These are phyloP conservation scores for Drosophila watanabei DNA, from an alignment of 1,140 invertebrate species.

Conservation along the genomic window DNA sequence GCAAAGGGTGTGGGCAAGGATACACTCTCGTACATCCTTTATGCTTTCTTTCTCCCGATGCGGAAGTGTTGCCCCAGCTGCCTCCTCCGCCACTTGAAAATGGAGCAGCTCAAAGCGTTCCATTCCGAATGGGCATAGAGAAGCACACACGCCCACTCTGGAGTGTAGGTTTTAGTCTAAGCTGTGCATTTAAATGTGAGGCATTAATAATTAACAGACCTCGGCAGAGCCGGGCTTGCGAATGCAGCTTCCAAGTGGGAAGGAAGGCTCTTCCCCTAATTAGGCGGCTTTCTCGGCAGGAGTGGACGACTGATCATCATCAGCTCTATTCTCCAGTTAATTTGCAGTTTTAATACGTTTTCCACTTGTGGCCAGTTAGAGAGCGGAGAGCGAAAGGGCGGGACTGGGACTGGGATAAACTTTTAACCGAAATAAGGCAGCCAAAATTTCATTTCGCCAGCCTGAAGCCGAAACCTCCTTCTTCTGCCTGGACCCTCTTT, in stretches of 20 bases:
- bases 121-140: slow-evolving; percentile 49
- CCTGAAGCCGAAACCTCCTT: not conserved
- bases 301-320: slow-evolving; percentile 50
- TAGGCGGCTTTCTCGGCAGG: slow-evolving; percentile 55
- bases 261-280: slow-evolving; percentile 62
- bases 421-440: slow-evolving; percentile 50
- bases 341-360: slow-evolving; percentile 81
- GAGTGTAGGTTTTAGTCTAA: slow-evolving; percentile 51
- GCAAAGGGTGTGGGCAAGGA: slow-evolving; percentile 15
- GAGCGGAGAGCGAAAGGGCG: not conserved
- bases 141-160: not conserved
- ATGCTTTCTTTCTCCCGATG: slow-evolving; percentile 70
- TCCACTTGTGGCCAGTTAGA: slow-evolving; percentile 65
- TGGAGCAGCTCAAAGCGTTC: slow-evolving; percentile 70
- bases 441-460: slow-evolving; percentile 44
- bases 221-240: slow-evolving; percentile 11
- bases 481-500: not conserved
- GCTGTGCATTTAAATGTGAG: slow-evolving; percentile 80
- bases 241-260: slow-evolving; percentile 14
- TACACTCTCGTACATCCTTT: slow-evolving; percentile 50
- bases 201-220: slow-evolving; percentile 80
- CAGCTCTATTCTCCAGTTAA: slow-evolving; percentile 73
- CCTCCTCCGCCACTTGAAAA: slow-evolving; percentile 66
- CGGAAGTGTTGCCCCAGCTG: slow-evolving; percentile 73
- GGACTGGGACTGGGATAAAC: slow-evolving; percentile 16